Evolutionary conservation across 2,888 invertebrate species (phyloP), one percentile per base, ranked within the genome.

Genomic region (Notodonta dromedarius): DNA sequence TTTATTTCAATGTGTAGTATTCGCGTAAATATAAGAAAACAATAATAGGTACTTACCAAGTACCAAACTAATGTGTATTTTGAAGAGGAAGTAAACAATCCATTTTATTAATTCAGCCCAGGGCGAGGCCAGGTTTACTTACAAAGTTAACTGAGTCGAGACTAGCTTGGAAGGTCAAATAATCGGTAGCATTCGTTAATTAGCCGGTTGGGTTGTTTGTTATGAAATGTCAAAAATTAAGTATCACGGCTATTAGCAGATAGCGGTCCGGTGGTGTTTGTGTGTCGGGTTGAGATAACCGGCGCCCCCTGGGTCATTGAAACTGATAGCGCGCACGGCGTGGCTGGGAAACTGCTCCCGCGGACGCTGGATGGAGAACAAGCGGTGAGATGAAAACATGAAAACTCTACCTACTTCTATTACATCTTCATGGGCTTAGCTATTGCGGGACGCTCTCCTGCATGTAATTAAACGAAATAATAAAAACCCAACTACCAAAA

Each of bases 151-250:
- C 5, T 24, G 11, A 53, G 50, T 59, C 8, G 7, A 50, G 16
- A 60, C 57, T 54, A 46, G 46, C 58, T 24, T 48, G 56, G 13
- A 61, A 61, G 68, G 56, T 71, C 52, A 24, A 52, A 52, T 16
- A 35, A 52, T 32, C 32, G 7, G 32, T 59, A 50, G 53, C 59
- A 61, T 59, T 58, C 46, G 58, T 65, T 71, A 69, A 70, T 63
- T 72, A 70, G 50, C 24, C 40, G 53, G 63, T 58, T 73, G 35
- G 7, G 2, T 35, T 35, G 71, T 71, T 74, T 78, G 65, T 79
- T 73, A 71, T 74, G 72, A 77, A 78, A 77, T 78, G 70, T 76
- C 71, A 74, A 82, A 80, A 83, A 85, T 74, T 73, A 76, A 69
- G 68, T 77, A 69, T 65, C 68, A 59, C 67, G 64, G 62, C 70